phyloP scores from a whole-genome alignment of 1,140 invertebrate genomes.

The Trichoplusia ni region DNA sequence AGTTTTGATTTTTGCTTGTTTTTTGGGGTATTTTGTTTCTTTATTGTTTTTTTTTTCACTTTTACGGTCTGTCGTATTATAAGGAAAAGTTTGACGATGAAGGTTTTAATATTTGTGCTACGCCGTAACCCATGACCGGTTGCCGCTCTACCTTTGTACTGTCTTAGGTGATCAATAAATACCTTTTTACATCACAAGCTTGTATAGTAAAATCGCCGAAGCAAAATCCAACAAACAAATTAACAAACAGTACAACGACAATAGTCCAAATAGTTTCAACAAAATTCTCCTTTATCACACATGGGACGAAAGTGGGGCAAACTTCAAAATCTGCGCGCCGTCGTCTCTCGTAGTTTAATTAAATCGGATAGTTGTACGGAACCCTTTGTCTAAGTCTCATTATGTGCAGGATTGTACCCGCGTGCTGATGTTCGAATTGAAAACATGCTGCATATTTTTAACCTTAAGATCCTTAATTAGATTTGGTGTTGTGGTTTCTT shows the following conservation, averaged over 20 bases:
- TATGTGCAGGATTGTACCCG: constrained; percentile 27
- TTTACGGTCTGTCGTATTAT: too few relatives aligned
- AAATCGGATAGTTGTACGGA: constrained; percentile 45
- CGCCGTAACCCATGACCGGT: too few relatives aligned
- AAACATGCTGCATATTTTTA: background rate
- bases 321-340: constrained; percentile 40
- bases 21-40: background rate
- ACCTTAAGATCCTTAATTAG: background rate
- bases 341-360: constrained; percentile 42
- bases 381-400: constrained; percentile 43
- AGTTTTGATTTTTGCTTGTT: background rate
- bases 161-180: too few relatives aligned
- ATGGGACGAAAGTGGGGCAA: constrained; percentile 22
- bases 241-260: too few relatives aligned
- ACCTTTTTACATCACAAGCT: too few relatives aligned
- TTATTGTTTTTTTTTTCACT: too few relatives aligned
- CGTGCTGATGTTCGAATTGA: background rate
- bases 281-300: background rate
- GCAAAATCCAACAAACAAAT: background rate
- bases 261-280: background rate
- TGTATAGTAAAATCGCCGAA: too few relatives aligned
- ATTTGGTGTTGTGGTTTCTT: too few relatives aligned
- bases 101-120: too few relatives aligned
- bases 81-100: too few relatives aligned
- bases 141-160: too few relatives aligned